Conservation (phyloP, 2,113 vertebrate species). For the Craseonycteris thonglongyai region DNA sequence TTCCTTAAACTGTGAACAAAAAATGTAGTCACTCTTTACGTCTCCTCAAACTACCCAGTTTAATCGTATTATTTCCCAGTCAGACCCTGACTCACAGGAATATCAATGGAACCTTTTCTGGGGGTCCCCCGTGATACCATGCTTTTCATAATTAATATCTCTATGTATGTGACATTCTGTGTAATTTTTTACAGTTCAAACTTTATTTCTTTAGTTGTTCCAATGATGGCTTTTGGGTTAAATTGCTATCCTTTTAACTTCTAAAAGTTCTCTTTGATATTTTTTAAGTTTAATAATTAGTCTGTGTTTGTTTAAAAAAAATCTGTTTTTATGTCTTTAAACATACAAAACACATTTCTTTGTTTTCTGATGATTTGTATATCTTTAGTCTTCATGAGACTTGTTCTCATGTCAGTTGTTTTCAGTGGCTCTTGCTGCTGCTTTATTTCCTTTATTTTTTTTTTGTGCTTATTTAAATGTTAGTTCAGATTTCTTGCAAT, state of each 20-base stretch:
- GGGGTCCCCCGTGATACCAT: not conserved
- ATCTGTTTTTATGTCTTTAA: not conserved
- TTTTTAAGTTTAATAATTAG: not conserved
- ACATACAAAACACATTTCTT: not conserved
- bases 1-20: not conserved
- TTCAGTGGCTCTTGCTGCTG: not conserved
- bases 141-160: not conserved
- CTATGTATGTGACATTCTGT: not conserved
- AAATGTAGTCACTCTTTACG: not conserved
- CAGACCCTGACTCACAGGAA: not conserved
- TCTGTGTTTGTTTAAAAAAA: not conserved
- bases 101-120: not conserved
- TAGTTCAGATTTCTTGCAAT: not conserved
- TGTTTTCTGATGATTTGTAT: not conserved
- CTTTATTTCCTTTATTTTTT: not conserved
- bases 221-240: not conserved
- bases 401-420: not conserved
- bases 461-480: not conserved
- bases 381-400: not conserved
- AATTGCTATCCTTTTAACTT: not conserved
- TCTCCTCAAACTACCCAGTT: not conserved
- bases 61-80: rapidly evolving
- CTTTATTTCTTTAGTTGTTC: not conserved
- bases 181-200: not conserved
- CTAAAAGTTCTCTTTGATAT: not conserved